Evolutionary conservation across 2,113 vertebrate species (phyloP), one percentile per base, ranked within the genome.

Genomic region (Indicator indicator): DNA sequence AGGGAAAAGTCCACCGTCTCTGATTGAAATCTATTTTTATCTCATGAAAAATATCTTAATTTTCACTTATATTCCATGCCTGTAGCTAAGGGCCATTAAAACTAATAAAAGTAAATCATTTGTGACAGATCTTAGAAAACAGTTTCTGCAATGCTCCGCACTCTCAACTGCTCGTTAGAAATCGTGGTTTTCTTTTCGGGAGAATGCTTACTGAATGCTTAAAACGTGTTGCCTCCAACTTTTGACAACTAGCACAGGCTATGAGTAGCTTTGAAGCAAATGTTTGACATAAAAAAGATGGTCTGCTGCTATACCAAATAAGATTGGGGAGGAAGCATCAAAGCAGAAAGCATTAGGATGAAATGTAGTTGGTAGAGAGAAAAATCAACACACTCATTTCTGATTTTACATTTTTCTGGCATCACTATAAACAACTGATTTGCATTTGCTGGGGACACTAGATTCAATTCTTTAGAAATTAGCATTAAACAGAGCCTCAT

Each of bases 81-180:
- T 77, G 88, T 98, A 97, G 97, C 97, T 98, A 97, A 98, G 90
- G 96, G 97, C 98, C 97, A 98, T 98, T 98, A 98, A 97, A 97
- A 97, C 97, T 97, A 98, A 98, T 98, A 98, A 98, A 98, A 97
- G 95, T 98, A 98, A 98, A 98, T 98, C 97, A 98, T 97, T 98
- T 97, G 97, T 98, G 98, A 97, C 97, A 98, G 96, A 97, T 97
- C 97, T 97, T 97, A 97, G 97, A 97, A 98, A 98, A 97, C 96
- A 94, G 97, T 97, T 97, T 98, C 97, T 97, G 97, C 97, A 97
- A 83, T 96, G 96, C 88, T 95, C 95, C 64, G 28, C 23, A 12
- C 90, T 97, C 89, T 95, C 96, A 97, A 97, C 92, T 42, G 92
- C 94, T 98, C 97, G 97, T 97, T 98, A 98, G 98, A 97, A 97